Percentiles rank a stretch among this genome's conserved stretches.
phyloP scores from a whole-genome alignment of 1,140 invertebrate species.

The Magallana gigas region DNA sequence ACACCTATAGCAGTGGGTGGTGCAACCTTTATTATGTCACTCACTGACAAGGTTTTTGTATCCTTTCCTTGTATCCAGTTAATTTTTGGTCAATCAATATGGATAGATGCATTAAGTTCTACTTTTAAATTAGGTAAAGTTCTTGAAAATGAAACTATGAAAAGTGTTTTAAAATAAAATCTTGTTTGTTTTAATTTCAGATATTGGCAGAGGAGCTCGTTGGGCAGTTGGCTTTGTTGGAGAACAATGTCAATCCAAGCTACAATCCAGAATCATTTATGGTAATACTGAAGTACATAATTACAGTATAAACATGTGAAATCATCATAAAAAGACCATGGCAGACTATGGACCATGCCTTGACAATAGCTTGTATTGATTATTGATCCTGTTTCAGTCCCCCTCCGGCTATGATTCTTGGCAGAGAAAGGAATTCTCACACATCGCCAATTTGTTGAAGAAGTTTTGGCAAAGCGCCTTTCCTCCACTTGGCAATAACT shows the following conservation, averaged over 20 bases:
- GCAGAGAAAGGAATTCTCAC: slow-evolving; percentile 69
- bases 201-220: slow-evolving; percentile 74
- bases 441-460: slow-evolving; percentile 70
- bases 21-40: too few relatives aligned
- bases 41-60: too few relatives aligned
- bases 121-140: neutral
- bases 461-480: slow-evolving; percentile 74
- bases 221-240: slow-evolving; percentile 69
- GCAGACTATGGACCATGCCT: too few relatives aligned
- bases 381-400: slow-evolving; percentile 56
- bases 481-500: slow-evolving; percentile 57
- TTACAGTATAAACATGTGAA: too few relatives aligned
- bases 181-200: slow-evolving; percentile 54
- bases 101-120: neutral
- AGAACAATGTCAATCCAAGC: slow-evolving; percentile 73
- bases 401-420: slow-evolving; percentile 71
- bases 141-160: neutral
- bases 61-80: too few relatives aligned
- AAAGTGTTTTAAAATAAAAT: neutral
- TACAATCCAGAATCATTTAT: slow-evolving; percentile 71
- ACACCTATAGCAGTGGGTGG: too few relatives aligned
- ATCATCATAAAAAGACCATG: too few relatives aligned
- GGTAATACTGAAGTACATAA: slow-evolving; percentile 53
- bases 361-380: too few relatives aligned
- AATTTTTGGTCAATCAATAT: too few relatives aligned